Base-by-base conservation (phyloP, 2,113 vertebrate genomes). In the Sapayoa aenigma region DNA sequence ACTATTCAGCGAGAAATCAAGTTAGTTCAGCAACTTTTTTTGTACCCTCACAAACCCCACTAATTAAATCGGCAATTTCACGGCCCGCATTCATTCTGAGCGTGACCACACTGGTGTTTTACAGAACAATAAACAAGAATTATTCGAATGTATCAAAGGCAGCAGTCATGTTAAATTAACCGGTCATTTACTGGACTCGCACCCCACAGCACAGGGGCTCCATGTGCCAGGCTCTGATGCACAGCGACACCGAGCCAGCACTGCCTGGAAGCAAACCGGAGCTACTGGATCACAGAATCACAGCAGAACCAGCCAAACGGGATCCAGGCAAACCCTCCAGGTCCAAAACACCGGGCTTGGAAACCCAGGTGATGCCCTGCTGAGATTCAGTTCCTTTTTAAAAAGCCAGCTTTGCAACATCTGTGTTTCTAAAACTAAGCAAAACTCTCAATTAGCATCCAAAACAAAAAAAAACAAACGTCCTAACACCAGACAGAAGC, bases 231-330 rank as follows among this genome's bases (percentile, higher is more conserved):
- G 67, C 62, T 68, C 53, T 28, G 10, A 41, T 12, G 56, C 44
- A 17, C 44, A 52, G 75, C 35, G 71, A 49, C 18, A 1, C 2
- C 87, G 76, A 91, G n/a, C 67, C 91, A 89, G 80, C 73, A 74
- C 59, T 53, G 44, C 75, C 71, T 58, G 72, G 68, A 37, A 89
- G 77, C 89, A 56, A 60, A 60, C 24, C 2, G 3, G 41, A 50
- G 41, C 2, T 11, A 65, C 66, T 47, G 46, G 46, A 12, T 1
- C 6, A 16, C 14, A 14, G 37, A 52, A 18, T 3, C 47, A 79
- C 20, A 12, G 41, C 0, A 1, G 49, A 9, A 80, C 14, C 41
- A 22, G 28, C 5, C 22, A 33, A 14, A 33, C 0, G 20, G 52
- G 17, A 46, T 12, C 41, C 55, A 15, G 18, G 30, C 13, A 63